Conservation (phyloP, 2,113 vertebrate genomes). For the Sisor rabdophorus region DNA sequence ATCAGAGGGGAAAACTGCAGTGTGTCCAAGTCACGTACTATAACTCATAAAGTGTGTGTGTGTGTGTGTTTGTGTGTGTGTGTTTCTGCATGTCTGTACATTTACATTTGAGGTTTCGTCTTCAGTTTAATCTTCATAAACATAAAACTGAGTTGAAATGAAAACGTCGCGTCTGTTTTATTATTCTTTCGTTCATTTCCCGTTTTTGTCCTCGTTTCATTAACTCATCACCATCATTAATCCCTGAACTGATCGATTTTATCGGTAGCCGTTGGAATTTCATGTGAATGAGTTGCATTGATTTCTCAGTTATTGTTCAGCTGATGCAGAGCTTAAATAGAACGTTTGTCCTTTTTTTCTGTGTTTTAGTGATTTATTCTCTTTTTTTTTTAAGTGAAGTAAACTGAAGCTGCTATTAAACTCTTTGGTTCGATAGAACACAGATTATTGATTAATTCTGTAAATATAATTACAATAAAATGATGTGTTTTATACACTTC, state of each 20-base stretch:
- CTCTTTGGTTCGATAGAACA: not conserved
- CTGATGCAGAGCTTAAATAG: not conserved
- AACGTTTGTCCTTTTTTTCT: not conserved
- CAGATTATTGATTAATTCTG: not conserved
- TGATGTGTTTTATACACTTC: not conserved
- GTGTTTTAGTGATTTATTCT: constrained; percentile 2
- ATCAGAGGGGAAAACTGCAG: not conserved
- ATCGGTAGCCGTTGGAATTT: not conserved
- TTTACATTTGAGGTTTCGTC: not conserved
- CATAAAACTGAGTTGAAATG: constrained; percentile 24
- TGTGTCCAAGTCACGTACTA: too few species aligned
- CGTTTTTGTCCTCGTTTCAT: constrained; percentile 53
- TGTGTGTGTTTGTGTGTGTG: constrained; percentile 16
- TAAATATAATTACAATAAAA: not conserved
- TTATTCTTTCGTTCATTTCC: constrained; percentile 14
- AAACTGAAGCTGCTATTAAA: constrained; percentile 10
- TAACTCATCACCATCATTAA: not conserved
- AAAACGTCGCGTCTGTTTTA: constrained; percentile 21
- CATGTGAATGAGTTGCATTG: not conserved
- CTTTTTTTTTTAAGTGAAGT: not conserved
- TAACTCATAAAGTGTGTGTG: too few species aligned
- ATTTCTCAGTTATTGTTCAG: not conserved
- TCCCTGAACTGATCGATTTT: constrained; percentile 5
- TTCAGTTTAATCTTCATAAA: constrained; percentile 10
- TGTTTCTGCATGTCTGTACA: constrained; percentile 26